Base-by-base conservation (phyloP, 2,797 vertebrate genomes). In the Rhodeus uyekii region DNA sequence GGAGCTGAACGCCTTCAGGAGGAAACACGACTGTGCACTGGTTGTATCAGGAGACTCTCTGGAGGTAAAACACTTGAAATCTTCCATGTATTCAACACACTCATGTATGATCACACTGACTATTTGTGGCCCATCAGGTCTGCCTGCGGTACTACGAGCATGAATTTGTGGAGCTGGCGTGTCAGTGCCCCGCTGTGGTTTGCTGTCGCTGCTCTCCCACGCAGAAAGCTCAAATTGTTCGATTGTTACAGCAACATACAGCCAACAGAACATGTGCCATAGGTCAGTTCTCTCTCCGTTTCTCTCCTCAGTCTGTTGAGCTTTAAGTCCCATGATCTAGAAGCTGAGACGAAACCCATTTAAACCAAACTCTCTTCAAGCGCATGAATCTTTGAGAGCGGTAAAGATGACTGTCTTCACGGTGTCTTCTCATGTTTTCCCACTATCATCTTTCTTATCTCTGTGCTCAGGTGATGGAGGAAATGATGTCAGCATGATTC, bases 401-500 rank as follows among this genome's bases (percentile, higher is more conserved):
- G 68, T 63, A 73, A 73, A 73, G 68, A 73, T 81, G 68, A 81
- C 78, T 73, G 68, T 60, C 14, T 58, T 58, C 63, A 55, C 63
- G n/a, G 36, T 32, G 77, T 68, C 77, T 61, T 79, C 84, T 69
- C 80, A 68, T 34, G 38, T 60, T 85, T 67, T 36, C 63, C 27
- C 24, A 1, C 55, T 81, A 80, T 48, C 32, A 76, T 60, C 48
- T 80, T 64, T 68, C 68, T 84, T 14, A 38, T 77, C 44, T 75
- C n/a, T 83, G 42, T 76, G 81, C 53, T 83, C 53, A 99, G 98
- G 98, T 87, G 98, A 99, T n/a, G 98, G 98, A 74, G 98, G 98
- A 82, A 99, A 99, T 50, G 97, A 99, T 29, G 98, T 99, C 78
- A 98, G 98, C 82, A 99, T 99, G 98, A 99, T 99, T 89, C 98